A percentile compares a stretch with the other conserved stretches of the same genome.
These are phyloP conservation scores for Melieria picta DNA, from an alignment of 2,888 invertebrate genomes.

Conservation along the genomic window DNA sequence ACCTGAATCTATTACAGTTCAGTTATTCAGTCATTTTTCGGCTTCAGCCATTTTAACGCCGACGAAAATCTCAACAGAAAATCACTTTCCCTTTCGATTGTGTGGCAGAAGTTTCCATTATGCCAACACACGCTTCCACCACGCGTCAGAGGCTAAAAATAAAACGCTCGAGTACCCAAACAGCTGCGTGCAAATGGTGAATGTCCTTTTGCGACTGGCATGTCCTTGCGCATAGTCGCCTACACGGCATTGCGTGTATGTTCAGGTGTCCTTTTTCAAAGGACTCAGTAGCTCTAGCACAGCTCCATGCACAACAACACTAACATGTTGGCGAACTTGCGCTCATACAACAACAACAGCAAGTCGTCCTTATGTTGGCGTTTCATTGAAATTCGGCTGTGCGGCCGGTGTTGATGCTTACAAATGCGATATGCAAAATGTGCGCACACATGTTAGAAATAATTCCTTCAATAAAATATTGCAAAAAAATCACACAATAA, in stretches of 20 bases:
- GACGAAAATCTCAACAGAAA: too few relatives aligned
- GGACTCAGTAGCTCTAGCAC: background rate
- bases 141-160: background rate
- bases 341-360: background rate
- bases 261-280: slow-evolving; percentile 22
- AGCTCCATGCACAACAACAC: background rate
- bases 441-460: background rate
- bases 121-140: background rate
- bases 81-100: too few relatives aligned
- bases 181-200: background rate
- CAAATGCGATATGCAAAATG: background rate
- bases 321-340: background rate
- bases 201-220: background rate
- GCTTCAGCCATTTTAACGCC: too few relatives aligned
- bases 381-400: background rate
- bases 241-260: slow-evolving; percentile 6
- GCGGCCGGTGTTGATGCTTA: background rate
- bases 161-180: background rate
- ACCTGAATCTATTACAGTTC: too few relatives aligned
- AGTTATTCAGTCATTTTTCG: too few relatives aligned
- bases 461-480: background rate
- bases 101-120: too few relatives aligned
- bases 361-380: background rate
- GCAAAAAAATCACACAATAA: slow-evolving; percentile 22
- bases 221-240: background rate